These are phyloP conservation scores for Pseudorasbora parva DNA, from an alignment of 2,113 vertebrate genomes.

Conservation along the genomic window DNA sequence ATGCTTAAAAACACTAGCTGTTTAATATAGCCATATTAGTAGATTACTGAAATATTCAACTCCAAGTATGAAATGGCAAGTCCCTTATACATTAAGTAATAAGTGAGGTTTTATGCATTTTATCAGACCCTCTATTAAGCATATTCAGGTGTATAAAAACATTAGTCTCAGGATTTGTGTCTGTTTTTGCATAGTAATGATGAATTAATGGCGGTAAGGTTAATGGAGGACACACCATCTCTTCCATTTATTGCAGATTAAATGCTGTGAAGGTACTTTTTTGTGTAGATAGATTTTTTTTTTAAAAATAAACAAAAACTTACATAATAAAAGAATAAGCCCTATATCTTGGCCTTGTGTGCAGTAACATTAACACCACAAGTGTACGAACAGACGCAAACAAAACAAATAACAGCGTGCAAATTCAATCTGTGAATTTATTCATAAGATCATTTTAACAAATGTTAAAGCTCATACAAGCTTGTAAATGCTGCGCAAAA, in stretches of 20 bases:
- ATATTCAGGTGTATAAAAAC: slow-evolving; percentile 13
- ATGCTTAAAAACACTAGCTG: slow-evolving; percentile 8
- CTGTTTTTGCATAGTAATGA: slow-evolving; percentile 19
- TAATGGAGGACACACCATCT: slow-evolving; percentile 13
- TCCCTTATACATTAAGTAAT: background rate
- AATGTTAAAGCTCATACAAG: slow-evolving; percentile 60
- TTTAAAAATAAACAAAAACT: no score
- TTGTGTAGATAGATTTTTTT: background rate
- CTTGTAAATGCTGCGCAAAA: slow-evolving; percentile 62
- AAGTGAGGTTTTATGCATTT: background rate
- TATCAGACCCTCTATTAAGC: background rate
- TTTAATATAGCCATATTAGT: background rate
- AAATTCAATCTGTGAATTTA: slow-evolving; percentile 4
- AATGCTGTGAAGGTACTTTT: background rate
- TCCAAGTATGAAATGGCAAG: background rate
- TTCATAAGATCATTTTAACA: slow-evolving; percentile 47
- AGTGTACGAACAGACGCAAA: background rate
- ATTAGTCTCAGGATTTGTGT: background rate
- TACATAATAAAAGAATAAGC: no score
- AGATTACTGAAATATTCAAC: background rate
- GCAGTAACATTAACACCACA: background rate
- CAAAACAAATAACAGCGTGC: background rate
- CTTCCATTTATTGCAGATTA: background rate
- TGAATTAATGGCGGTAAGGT: slow-evolving; percentile 10
- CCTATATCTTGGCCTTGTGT: background rate